phyloP scores from a whole-genome alignment of 2,888 invertebrate genomes.

The Dioctria rufipes region DNA sequence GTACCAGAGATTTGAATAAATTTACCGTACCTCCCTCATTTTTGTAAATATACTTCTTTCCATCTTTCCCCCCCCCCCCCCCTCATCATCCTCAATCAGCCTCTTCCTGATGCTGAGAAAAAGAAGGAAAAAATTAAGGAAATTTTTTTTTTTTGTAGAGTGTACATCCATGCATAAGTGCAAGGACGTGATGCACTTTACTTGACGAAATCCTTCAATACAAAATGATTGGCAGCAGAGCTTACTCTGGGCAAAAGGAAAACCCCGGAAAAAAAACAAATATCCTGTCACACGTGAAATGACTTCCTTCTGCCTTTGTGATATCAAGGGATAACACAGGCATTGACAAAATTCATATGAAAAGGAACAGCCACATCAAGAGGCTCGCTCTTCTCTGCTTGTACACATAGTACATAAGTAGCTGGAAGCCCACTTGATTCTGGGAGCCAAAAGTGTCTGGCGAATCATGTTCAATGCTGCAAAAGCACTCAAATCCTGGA shows the following conservation, averaged over 20 bases:
- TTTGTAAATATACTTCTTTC: neutral
- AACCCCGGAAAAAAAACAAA: conserved; percentile 24
- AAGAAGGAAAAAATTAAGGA: conserved; percentile 11
- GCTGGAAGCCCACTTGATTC: conserved; percentile 9
- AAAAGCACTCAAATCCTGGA: conserved; percentile 19
- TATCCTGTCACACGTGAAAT: conserved; percentile 47
- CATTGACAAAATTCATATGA: conserved; percentile 38
- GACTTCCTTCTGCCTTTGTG: conserved; percentile 23
- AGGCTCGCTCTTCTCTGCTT: neutral
- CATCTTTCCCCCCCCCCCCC: neutral
- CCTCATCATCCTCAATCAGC: neutral
- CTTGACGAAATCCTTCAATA: neutral
- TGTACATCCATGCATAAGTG: conserved; percentile 47
- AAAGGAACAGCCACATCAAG: neutral
- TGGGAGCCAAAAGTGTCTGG: conserved; percentile 25
- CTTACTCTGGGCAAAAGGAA: neutral
- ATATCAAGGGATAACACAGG: neutral
- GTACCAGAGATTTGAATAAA: conserved; percentile 26
- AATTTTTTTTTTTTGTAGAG: neutral
- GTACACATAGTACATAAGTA: neutral
- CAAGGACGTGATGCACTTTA: conserved; percentile 46
- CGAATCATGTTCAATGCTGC: conserved; percentile 22
- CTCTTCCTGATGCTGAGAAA: neutral
- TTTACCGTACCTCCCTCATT: neutral
- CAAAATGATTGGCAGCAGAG: conserved; percentile 40